Conservation (phyloP, 2,113 vertebrate species). For the Actinemys pallida region DNA sequence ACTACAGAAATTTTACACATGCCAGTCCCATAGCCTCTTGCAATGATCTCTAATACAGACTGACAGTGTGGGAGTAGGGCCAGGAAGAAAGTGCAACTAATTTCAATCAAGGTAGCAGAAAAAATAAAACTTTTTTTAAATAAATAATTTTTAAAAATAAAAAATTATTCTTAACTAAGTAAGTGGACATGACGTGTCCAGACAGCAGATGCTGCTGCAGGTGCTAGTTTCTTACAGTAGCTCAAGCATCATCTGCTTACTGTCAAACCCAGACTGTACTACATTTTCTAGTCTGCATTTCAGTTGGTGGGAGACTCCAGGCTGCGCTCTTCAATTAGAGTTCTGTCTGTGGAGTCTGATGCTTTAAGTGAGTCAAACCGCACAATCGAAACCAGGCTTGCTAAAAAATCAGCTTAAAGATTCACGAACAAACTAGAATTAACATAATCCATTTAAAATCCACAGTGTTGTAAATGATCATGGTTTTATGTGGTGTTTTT, state of each 20-base stretch:
- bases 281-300: accelerated
- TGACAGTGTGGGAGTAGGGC: not conserved
- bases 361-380: not conserved
- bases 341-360: not conserved
- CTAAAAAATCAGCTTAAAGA: not conserved
- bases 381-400: not conserved
- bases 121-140: not conserved
- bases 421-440: not conserved
- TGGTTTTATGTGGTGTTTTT: not conserved
- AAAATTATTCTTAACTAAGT: not conserved
- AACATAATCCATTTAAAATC: not conserved
- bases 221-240: not conserved
- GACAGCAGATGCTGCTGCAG: not conserved
- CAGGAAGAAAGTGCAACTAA: not conserved
- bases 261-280: not conserved
- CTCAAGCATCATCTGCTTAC: not conserved
- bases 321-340: not conserved
- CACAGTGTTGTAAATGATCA: not conserved
- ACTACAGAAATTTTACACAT: not conserved
- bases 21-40: not conserved
- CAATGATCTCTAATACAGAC: not conserved
- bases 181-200: not conserved
- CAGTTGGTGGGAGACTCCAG: not conserved
- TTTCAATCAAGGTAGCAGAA: not conserved
- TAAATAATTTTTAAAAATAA: no score